phyloP scores from a whole-genome alignment of 2,888 invertebrate species.

The Carcina quercana region DNA sequence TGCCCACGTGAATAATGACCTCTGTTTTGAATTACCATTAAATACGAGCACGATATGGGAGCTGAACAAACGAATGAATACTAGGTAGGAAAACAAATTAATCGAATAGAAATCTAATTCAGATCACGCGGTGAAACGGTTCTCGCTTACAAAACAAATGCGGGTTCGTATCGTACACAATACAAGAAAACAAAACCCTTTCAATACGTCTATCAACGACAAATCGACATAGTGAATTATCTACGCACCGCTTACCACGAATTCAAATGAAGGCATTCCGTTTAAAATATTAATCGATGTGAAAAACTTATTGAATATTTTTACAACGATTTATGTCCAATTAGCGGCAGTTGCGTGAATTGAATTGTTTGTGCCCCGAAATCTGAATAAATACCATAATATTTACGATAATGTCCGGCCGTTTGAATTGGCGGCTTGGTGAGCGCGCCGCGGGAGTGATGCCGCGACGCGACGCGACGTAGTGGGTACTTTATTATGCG shows the following conservation, averaged over 20 bases:
- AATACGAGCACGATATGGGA: conserved; percentile 22
- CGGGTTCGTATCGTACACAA: conserved; percentile 27
- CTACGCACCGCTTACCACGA: conserved; percentile 51
- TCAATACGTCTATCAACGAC: conserved; percentile 37
- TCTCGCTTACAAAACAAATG: conserved; percentile 6
- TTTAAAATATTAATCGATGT: conserved; percentile 64
- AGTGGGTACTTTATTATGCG: conserved; percentile 44
- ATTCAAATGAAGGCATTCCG: conserved; percentile 63
- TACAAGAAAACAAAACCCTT: conserved; percentile 36
- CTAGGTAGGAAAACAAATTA: conserved; percentile 34
- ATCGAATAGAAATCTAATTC: conserved; percentile 30
- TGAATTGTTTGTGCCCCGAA: conserved; percentile 71
- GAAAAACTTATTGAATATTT: conserved; percentile 68
- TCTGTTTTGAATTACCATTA: conserved; percentile 31
- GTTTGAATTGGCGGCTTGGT: conserved; percentile 55
- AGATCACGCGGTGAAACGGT: conserved; percentile 26
- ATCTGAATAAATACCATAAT: conserved; percentile 71
- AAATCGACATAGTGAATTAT: conserved; percentile 49
- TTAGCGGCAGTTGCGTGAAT: conserved; percentile 69
- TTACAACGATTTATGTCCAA: conserved; percentile 68
- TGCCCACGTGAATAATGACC: conserved; percentile 34
- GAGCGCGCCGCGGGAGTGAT: conserved; percentile 49
- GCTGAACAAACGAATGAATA: background rate
- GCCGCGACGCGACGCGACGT: no score
- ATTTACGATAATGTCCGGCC: conserved; percentile 69